A percentile compares a stretch with the other conserved stretches of the same genome.
These are phyloP conservation scores for Zaprionus lineosus DNA, from an alignment of 2,888 invertebrate genomes.

Conservation along the genomic window DNA sequence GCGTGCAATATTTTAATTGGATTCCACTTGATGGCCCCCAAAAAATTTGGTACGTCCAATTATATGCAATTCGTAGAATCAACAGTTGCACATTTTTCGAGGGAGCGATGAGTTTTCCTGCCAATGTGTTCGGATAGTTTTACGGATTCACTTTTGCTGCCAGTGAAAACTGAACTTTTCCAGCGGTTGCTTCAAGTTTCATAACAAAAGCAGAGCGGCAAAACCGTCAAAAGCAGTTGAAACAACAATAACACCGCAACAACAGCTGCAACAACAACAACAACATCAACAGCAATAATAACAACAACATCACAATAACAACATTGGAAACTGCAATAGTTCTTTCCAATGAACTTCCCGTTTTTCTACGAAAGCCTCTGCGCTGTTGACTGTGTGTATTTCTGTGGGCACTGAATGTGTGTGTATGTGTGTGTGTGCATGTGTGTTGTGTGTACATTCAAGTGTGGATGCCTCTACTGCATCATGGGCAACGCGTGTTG, in stretches of 20 bases:
- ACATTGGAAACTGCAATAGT: constrained; percentile 3
- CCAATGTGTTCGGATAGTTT: too few relatives aligned
- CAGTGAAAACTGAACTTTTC: constrained; percentile 8
- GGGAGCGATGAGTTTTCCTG: background rate
- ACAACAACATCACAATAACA: constrained; percentile 15
- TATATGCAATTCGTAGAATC: constrained; percentile 2
- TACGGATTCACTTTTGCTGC: constrained; percentile 7
- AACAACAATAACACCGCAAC: constrained; percentile 22
- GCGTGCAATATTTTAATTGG: constrained; percentile 11
- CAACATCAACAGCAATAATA: constrained; percentile 21
- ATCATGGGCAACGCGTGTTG: constrained; percentile 52
- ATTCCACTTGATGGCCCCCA: background rate
- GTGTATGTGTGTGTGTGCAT: constrained; percentile 2
- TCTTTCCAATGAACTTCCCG: constrained; percentile 52
- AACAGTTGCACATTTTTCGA: background rate
- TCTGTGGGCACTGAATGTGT: background rate
- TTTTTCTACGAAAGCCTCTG: constrained; percentile 41
- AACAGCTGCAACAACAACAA: constrained; percentile 4
- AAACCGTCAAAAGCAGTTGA: constrained; percentile 45
- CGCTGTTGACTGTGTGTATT: background rate
- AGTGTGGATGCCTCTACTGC: too few relatives aligned
- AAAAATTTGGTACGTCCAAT: background rate
- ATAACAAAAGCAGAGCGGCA: constrained; percentile 39
- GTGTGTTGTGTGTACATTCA: constrained; percentile 19
- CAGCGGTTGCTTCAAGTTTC: constrained; percentile 34